Conservation (phyloP, 2,113 vertebrate genomes). For the Buteo buteo region DNA sequence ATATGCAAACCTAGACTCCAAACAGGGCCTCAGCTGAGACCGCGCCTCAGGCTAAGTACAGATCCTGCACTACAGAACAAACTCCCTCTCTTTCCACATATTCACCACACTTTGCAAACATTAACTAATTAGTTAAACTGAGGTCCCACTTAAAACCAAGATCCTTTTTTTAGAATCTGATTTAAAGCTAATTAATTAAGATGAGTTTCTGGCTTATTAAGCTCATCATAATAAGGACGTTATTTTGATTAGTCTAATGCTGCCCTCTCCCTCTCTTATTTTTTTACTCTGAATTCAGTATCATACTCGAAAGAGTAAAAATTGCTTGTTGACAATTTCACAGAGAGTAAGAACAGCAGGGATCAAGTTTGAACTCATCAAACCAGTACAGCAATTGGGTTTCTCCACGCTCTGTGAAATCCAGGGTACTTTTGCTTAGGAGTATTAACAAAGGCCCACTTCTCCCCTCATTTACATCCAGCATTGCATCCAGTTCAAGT, state of each 20-base stretch:
- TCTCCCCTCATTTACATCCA: not conserved
- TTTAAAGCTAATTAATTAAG: constrained; percentile 55
- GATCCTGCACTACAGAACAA: not conserved
- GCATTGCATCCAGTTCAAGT: not conserved
- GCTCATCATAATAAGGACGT: constrained; percentile 1
- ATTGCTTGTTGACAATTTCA: constrained; percentile 21
- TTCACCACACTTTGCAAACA: constrained; percentile 36
- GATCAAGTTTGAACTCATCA: not conserved
- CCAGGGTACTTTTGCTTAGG: not conserved
- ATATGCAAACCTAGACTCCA: not conserved
- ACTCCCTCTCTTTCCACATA: not conserved
- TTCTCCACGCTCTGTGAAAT: not conserved
- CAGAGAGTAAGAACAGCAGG: not conserved
- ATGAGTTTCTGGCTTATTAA: constrained; percentile 20
- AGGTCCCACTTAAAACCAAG: constrained; percentile 16
- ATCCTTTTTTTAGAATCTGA: constrained; percentile 40
- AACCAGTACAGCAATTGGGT: not conserved
- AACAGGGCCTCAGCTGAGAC: not conserved
- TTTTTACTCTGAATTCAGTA: not conserved
- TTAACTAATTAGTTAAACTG: constrained; percentile 49
- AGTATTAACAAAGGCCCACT: not conserved
- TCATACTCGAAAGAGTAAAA: not conserved
- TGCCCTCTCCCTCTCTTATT: not conserved
- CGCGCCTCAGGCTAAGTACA: not conserved
- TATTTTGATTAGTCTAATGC: constrained; percentile 27